phyloP scores from a whole-genome alignment of 2,888 invertebrate species.

The Tenthredo livida region DNA sequence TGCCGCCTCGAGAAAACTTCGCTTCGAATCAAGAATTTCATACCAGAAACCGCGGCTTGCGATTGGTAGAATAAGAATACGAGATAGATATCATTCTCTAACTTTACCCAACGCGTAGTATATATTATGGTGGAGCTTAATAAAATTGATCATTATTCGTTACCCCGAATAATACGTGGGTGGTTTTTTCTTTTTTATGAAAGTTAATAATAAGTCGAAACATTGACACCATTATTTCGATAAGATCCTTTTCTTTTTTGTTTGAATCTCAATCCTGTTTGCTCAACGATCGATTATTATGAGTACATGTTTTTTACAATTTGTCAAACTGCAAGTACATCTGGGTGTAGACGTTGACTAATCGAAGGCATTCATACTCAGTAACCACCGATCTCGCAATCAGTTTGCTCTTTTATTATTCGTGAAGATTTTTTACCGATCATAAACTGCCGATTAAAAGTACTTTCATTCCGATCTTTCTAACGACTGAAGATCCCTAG shows the following conservation, averaged over 20 bases:
- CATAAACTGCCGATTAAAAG: not conserved
- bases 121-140: not conserved
- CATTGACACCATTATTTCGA: not conserved
- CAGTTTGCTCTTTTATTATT: not conserved
- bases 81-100: not conserved
- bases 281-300: not conserved
- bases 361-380: not conserved
- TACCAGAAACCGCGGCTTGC: not conserved
- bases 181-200: not conserved
- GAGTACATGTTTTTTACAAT: not conserved
- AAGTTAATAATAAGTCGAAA: constrained; percentile 3
- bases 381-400: not conserved
- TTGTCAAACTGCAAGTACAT: constrained; percentile 9
- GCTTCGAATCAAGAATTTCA: constrained; percentile 24
- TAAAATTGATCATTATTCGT: not conserved
- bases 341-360: constrained; percentile 17
- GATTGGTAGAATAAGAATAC: not conserved
- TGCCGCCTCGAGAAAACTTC: constrained; percentile 18
- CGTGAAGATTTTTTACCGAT: not conserved
- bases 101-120: no score
- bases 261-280: not conserved
- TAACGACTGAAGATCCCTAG: not conserved
- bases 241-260: not conserved
- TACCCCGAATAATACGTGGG: not conserved
- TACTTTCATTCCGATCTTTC: not conserved